These are phyloP conservation scores for Bombylius major DNA, from an alignment of 2,888 invertebrate species.

Conservation along the genomic window DNA sequence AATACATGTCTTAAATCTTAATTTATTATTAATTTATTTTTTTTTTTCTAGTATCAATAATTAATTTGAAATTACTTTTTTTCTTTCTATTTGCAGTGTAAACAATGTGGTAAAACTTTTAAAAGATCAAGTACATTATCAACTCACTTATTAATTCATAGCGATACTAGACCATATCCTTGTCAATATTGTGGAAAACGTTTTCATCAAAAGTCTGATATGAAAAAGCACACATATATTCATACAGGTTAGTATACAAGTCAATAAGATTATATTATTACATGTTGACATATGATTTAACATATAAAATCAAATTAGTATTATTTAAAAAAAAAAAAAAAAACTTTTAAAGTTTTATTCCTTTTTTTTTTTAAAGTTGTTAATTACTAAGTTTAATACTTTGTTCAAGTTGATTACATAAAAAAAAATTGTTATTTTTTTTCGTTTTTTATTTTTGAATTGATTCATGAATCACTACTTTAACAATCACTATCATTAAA, in stretches of 20 bases:
- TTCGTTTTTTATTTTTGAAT: no score
- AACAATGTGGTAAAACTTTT: conserved; percentile 95
- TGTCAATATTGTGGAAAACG: conserved; percentile 76
- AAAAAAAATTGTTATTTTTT: no score
- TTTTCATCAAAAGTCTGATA: conserved; percentile 51
- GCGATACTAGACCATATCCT: conserved; percentile 95
- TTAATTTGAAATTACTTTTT: neutral
- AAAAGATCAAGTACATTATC: conserved; percentile 92
- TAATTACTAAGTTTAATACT: no score
- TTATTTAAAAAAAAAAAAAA: neutral
- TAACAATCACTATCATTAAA: no score
- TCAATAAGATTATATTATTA: neutral
- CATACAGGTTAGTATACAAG: conserved; percentile 60
- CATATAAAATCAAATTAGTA: neutral
- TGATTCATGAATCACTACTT: no score
- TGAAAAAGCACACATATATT: conserved; percentile 99
- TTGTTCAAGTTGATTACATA: no score
- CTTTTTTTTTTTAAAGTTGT: no score
- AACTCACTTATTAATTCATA: conserved; percentile 94
- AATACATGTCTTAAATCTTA: no score
- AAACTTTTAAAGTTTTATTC: no score
- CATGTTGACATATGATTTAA: neutral
- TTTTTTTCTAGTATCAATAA: neutral
- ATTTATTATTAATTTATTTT: neutral
- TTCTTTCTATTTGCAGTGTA: conserved; percentile 44